Conservation (phyloP, 2,888 invertebrate species). For the Hypselothyrea guttata region DNA sequence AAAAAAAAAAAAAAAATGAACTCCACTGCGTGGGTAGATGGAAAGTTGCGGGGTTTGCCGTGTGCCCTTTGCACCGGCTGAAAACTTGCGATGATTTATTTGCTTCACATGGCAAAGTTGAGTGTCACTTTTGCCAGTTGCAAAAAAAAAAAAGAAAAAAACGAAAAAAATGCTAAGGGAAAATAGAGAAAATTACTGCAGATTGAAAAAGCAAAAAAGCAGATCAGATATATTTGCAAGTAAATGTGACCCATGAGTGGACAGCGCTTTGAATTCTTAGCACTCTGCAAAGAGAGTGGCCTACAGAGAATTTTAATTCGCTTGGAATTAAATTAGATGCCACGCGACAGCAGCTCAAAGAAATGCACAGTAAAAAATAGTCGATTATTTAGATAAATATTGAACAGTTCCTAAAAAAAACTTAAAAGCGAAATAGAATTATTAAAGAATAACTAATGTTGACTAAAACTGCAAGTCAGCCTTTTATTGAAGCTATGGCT, state of each 20-base stretch:
- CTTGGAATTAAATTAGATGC: too few relatives aligned
- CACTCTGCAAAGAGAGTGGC: not conserved
- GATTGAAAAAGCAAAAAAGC: slow-evolving; percentile 12
- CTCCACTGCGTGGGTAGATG: not conserved
- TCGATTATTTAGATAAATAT: too few relatives aligned
- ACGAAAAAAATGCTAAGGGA: too few relatives aligned
- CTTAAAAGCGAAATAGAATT: too few relatives aligned
- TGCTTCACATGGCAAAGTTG: slow-evolving; percentile 73
- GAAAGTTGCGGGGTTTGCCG: slow-evolving; percentile 5
- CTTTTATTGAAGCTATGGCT: too few relatives aligned
- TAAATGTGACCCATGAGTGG: slow-evolving; percentile 24
- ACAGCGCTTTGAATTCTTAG: slow-evolving; percentile 4
- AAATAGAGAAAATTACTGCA: slow-evolving; percentile 2
- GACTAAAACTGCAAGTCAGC: too few relatives aligned
- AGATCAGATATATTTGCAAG: slow-evolving; percentile 29
- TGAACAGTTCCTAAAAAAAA: too few relatives aligned
- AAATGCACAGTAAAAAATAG: too few relatives aligned
- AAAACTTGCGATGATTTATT: slow-evolving; percentile 73
- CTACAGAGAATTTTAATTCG: not conserved
- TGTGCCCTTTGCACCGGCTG: slow-evolving; percentile 63
- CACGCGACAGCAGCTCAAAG: too few relatives aligned
- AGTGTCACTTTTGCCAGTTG: slow-evolving; percentile 62
- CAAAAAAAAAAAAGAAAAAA: slow-evolving; percentile 18
- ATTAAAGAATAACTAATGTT: too few relatives aligned
- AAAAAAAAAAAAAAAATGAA: slow-evolving; percentile 15